phyloP scores from a whole-genome alignment of 2,113 vertebrate genomes.

The Boulengeromyrus knoepffleri region DNA sequence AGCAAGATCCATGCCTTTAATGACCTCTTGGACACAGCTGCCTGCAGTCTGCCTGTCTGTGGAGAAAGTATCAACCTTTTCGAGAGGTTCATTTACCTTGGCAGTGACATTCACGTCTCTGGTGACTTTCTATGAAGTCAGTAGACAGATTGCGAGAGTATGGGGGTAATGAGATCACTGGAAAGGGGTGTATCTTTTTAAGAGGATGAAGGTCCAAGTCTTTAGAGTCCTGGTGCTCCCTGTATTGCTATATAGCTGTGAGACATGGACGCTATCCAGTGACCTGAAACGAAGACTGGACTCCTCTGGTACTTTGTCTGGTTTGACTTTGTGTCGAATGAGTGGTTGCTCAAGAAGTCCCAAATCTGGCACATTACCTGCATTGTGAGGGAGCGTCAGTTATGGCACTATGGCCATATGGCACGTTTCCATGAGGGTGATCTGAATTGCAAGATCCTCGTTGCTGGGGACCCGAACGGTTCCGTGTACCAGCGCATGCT shows the following conservation, averaged over 20 bases:
- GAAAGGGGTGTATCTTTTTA: background rate
- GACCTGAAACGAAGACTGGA: background rate
- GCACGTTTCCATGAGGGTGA: too few relatives aligned
- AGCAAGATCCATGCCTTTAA: background rate
- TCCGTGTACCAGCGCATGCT: background rate
- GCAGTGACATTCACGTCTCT: background rate
- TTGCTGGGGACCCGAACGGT: too few relatives aligned
- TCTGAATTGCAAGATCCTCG: too few relatives aligned
- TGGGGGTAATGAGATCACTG: background rate
- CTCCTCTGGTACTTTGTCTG: background rate
- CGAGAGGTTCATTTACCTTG: background rate
- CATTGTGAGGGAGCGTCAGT: too few relatives aligned
- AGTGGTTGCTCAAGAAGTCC: too few relatives aligned
- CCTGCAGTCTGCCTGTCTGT: background rate
- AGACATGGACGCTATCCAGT: background rate
- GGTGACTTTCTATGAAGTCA: background rate
- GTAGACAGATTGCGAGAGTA: background rate
- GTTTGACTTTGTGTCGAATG: background rate
- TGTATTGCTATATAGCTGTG: background rate
- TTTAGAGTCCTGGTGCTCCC: background rate
- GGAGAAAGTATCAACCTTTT: background rate
- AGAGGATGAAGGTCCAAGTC: background rate
- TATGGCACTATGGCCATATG: background rate
- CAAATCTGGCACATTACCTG: too few relatives aligned
- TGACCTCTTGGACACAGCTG: background rate